Conservation (phyloP, 2,113 vertebrate genomes). For the Enhydra lutris region DNA sequence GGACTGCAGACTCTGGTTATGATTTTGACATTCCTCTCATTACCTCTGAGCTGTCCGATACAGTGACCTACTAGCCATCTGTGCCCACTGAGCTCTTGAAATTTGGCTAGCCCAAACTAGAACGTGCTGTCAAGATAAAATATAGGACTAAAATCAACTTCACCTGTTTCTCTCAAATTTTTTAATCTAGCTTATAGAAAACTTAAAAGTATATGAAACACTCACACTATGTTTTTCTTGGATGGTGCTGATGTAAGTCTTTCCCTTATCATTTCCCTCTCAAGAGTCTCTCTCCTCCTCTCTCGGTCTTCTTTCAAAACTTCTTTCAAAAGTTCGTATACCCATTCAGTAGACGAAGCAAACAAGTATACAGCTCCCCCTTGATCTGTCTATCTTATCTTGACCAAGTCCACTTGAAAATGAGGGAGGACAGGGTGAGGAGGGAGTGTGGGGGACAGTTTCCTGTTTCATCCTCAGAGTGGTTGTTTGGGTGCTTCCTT, state of each 20-base stretch:
- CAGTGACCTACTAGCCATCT: not conserved
- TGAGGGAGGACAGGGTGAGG: not conserved
- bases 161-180: not conserved
- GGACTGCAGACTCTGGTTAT: not conserved
- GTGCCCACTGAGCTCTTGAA: not conserved
- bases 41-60: not conserved
- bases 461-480: not conserved
- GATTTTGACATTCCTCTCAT: not conserved
- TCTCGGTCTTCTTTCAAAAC: not conserved
- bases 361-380: not conserved
- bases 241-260: not conserved
- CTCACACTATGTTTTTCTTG: not conserved
- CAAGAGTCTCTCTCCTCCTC: not conserved
- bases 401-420: not conserved
- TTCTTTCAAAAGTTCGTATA: not conserved
- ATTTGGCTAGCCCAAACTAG: not conserved
- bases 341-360: not conserved
- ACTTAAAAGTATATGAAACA: not conserved
- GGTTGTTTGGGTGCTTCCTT: not conserved
- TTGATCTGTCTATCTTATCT: not conserved
- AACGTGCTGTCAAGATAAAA: not conserved
- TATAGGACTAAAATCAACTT: not conserved
- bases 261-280: not conserved
- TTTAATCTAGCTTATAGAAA: not conserved
- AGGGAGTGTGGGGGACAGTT: not conserved